Percentiles rank a stretch among this genome's conserved stretches.
These are phyloP conservation scores for Dendrolimus punctatus DNA, from an alignment of 1,140 invertebrate species.

Conservation along the genomic window DNA sequence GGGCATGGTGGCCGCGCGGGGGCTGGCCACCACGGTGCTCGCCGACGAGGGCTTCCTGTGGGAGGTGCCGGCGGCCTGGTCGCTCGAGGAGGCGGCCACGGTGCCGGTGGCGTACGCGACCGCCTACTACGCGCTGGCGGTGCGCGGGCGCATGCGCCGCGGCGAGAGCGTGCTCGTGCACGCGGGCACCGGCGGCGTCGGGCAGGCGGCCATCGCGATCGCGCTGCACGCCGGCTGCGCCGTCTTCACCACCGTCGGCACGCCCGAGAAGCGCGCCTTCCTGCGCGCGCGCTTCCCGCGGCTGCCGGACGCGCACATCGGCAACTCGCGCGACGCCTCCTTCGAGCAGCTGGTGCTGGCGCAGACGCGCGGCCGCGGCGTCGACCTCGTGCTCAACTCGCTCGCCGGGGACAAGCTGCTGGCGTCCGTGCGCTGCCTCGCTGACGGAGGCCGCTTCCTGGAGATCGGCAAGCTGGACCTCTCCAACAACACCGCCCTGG, in stretches of 20 bases:
- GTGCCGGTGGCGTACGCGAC: slow-evolving; percentile 96
- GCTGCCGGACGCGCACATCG: slow-evolving; percentile 86
- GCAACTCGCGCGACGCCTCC: slow-evolving; percentile 91
- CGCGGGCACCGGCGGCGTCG: slow-evolving; percentile 96
- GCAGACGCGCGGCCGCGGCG: slow-evolving; percentile 87
- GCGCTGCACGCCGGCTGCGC: slow-evolving; percentile 88
- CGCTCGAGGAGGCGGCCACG: slow-evolving; percentile 92
- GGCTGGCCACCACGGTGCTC: slow-evolving; percentile 90
- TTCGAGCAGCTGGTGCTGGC: slow-evolving; percentile 91
- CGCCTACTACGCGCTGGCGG: slow-evolving; percentile 90
- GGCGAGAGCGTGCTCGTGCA: slow-evolving; percentile 94
- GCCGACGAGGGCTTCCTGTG: slow-evolving; percentile 91
- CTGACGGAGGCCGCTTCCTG: slow-evolving; percentile 91
- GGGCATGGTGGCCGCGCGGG: slow-evolving; percentile 92
- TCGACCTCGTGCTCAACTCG: slow-evolving; percentile 95
- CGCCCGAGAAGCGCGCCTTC: slow-evolving; percentile 90
- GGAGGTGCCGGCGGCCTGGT: slow-evolving; percentile 91
- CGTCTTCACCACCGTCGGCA: slow-evolving; percentile 92
- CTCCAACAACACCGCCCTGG: slow-evolving; percentile 87
- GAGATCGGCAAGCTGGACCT: slow-evolving; percentile 98
- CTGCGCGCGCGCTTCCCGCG: slow-evolving; percentile 88
- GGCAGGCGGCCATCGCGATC: slow-evolving; percentile 95
- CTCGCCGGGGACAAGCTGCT: slow-evolving; percentile 94
- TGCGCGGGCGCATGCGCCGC: slow-evolving; percentile 86
- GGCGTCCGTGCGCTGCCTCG: slow-evolving; percentile 92